Evolutionary conservation across 1,140 invertebrate species (phyloP), one percentile per base, ranked within the genome.

Genomic region (Achatina immaculata): DNA sequence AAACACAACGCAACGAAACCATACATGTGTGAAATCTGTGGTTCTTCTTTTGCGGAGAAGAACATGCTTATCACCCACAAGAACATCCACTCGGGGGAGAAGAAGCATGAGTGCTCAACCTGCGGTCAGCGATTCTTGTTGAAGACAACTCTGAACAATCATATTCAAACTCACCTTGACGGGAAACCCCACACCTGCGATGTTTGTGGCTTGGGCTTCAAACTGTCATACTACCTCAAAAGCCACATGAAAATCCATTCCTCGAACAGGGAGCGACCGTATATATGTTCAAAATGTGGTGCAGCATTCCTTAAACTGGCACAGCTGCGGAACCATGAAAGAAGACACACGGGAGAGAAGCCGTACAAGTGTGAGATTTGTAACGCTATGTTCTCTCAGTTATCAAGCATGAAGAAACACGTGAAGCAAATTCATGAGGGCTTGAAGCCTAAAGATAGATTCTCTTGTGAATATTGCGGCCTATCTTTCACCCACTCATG

Each of bases 101-200:
- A 78, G 66, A 76, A 95, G 95, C 85, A 95, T 55, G 40, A 78
- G 34, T 82, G 81, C 55, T 6, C 48, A 0, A 55, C 55, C 19
- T 82, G 81, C 45, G 68, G 65, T 6, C 98, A 98, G 89, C 95
- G 96, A 0, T 99, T 99, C 92, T 98, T 98, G 4, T 45, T 69
- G 19, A 55, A 42, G 24, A 71, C 74, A 31, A 71, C 72, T 34
- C 36, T 84, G 42, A 72, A 69, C 3, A 65, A 72, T 73, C 85
- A 86, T 45, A 43, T 48, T n/a, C 72, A 69, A 16, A 81, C 96
- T 85, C 95, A 93, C 28, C 28, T 85, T 3, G 96, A 96, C 0
- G 95, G 96, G 89, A 95, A 96, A 89, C 96, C 96, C 19, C 96
- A 96, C 87, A 94, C 94, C 40, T 97, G 96, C 89, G 95, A 96